These are phyloP conservation scores for Anisognathus igniventris DNA, from an alignment of 2,797 vertebrate species.

Conservation along the genomic window DNA sequence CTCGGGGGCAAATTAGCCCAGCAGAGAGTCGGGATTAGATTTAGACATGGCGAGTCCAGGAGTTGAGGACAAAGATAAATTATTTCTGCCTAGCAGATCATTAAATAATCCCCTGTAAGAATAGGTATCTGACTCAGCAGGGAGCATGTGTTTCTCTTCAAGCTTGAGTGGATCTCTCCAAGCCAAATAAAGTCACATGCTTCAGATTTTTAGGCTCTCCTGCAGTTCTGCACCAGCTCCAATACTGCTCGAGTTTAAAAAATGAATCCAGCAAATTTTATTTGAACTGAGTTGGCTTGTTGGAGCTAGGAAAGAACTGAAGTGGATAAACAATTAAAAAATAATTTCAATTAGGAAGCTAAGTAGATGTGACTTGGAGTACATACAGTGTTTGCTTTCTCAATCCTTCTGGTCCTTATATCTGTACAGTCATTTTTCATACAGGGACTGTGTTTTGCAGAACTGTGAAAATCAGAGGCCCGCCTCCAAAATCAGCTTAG, in stretches of 20 bases:
- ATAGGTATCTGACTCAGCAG: background rate
- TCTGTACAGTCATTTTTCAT: background rate
- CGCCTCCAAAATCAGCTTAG: background rate
- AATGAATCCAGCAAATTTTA: background rate
- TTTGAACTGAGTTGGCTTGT: background rate
- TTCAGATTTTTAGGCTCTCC: background rate
- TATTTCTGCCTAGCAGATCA: background rate
- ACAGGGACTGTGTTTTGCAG: background rate
- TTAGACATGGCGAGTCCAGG: background rate
- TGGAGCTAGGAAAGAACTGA: background rate
- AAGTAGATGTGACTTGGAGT: background rate
- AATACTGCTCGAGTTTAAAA: background rate
- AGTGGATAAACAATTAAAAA: background rate
- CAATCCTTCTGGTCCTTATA: background rate
- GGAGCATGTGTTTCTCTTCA: background rate
- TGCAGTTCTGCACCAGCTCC: background rate
- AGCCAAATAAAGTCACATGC: background rate
- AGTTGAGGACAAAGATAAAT: background rate
- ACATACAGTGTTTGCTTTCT: background rate
- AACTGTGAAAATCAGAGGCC: background rate
- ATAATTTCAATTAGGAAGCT: background rate
- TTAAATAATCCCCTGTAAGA: background rate
- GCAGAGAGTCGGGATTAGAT: no score
- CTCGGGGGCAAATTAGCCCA: no score
- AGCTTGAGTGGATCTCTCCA: background rate